Conservation (phyloP, 2,888 invertebrate genomes). For the Heliconius sara region DNA sequence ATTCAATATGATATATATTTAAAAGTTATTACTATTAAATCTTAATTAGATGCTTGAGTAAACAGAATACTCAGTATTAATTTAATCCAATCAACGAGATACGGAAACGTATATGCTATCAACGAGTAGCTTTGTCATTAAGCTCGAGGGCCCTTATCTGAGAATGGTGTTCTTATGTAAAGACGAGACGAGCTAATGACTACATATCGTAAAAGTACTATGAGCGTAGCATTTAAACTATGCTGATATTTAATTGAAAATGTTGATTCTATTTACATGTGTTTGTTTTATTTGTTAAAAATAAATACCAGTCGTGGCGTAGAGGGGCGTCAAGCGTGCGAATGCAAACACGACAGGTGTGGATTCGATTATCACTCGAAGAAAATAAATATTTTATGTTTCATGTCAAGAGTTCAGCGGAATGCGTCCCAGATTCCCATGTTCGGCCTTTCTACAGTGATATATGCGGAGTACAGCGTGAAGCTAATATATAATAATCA, state of each 20-base stretch:
- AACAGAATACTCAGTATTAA: slow-evolving; percentile 19
- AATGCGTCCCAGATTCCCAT: too few relatives aligned
- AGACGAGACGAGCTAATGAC: slow-evolving; percentile 70
- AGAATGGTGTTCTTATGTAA: slow-evolving; percentile 62
- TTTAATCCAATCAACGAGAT: slow-evolving; percentile 43
- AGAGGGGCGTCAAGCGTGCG: too few relatives aligned
- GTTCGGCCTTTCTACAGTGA: too few relatives aligned
- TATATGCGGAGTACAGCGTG: too few relatives aligned
- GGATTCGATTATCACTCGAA: too few relatives aligned
- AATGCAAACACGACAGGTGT: too few relatives aligned
- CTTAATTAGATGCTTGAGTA: neutral
- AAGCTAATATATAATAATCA: too few relatives aligned
- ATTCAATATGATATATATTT: too few relatives aligned
- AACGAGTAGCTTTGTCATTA: slow-evolving; percentile 70
- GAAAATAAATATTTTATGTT: too few relatives aligned
- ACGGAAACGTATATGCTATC: slow-evolving; percentile 61
- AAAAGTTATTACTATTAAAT: too few relatives aligned
- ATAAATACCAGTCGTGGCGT: neutral
- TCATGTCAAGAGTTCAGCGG: too few relatives aligned
- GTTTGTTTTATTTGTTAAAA: neutral
- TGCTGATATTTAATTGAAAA: neutral
- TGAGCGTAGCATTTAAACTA: slow-evolving; percentile 1
- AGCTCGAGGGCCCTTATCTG: slow-evolving; percentile 68
- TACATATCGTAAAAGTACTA: slow-evolving; percentile 60
- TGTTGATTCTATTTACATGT: neutral